Conservation (phyloP, 2,797 vertebrate species). For the Meda fulgida region DNA sequence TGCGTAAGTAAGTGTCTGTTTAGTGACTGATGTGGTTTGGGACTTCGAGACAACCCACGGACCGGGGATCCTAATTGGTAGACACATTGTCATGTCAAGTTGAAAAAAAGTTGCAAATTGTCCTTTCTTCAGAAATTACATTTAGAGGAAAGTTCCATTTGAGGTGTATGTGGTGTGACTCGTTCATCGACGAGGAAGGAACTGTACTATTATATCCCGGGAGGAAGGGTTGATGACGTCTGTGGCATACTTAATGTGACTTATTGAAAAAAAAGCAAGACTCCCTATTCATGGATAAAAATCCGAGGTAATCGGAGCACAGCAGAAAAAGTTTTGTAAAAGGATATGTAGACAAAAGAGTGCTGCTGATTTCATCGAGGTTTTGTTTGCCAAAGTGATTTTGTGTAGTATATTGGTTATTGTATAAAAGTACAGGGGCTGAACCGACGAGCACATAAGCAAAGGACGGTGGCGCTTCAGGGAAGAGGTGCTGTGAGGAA, state of each 20-base stretch:
- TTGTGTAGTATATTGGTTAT: constrained; percentile 65
- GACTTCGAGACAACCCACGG: constrained; percentile 38
- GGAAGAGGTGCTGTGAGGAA: constrained; percentile 81
- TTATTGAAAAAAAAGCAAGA: constrained; percentile 83
- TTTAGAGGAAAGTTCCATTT: constrained; percentile 74
- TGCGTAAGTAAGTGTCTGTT: constrained; percentile 10
- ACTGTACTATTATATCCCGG: constrained; percentile 95
- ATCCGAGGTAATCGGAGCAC: constrained; percentile 88
- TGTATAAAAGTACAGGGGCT: constrained; percentile 80
- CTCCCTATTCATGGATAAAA: constrained; percentile 93
- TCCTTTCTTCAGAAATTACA: constrained; percentile 54
- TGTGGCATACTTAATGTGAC: constrained; percentile 97
- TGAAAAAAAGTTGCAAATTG: constrained; percentile 65
- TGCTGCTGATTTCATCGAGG: constrained; percentile 46
- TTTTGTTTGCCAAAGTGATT: constrained; percentile 62
- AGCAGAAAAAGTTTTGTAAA: constrained; percentile 87
- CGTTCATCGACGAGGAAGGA: constrained; percentile 90
- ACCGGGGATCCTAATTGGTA: constrained; percentile 53
- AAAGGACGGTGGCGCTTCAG: constrained; percentile 82
- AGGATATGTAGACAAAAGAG: constrained; percentile 84
- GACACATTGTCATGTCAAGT: constrained; percentile 47
- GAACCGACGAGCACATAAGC: constrained; percentile 79
- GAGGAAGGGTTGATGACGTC: constrained; percentile 98
- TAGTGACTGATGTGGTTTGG: constrained; percentile 31
- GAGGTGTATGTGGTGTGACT: constrained; percentile 82